These are phyloP conservation scores for Yponomeuta evonymella DNA, from an alignment of 2,888 invertebrate genomes.

Conservation along the genomic window DNA sequence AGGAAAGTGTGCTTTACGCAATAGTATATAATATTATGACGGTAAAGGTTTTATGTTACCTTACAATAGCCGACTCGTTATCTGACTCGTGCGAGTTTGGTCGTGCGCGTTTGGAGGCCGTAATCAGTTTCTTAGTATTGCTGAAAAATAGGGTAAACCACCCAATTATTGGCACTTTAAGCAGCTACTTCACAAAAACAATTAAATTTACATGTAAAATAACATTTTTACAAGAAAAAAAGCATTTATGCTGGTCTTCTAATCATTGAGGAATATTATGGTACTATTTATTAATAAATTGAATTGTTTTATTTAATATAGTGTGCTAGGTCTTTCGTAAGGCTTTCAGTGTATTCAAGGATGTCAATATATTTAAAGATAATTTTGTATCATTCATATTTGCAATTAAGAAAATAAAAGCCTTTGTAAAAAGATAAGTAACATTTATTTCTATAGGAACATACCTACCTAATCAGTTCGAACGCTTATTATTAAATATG, in stretches of 20 bases:
- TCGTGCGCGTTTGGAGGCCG: too few species aligned
- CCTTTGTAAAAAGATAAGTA: slow-evolving; percentile 16
- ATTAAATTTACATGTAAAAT: not conserved
- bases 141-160: slow-evolving; percentile 13
- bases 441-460: slow-evolving; percentile 16
- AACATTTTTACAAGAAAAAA: slow-evolving; percentile 14
- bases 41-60: too few species aligned
- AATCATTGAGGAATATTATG: slow-evolving; percentile 16
- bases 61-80: too few species aligned
- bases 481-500: slow-evolving; percentile 16
- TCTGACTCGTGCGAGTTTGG: too few species aligned
- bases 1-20: too few species aligned
- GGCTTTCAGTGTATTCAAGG: slow-evolving; percentile 15
- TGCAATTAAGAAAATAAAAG: slow-evolving; percentile 17
- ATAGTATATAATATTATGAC: too few species aligned
- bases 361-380: slow-evolving; percentile 2
- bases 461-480: slow-evolving; percentile 13
- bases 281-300: slow-evolving; percentile 17
- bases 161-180: slow-evolving; percentile 19
- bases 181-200: slow-evolving; percentile 17
- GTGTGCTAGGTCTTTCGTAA: slow-evolving; percentile 11
- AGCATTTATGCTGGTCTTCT: slow-evolving; percentile 18
- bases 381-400: slow-evolving; percentile 14
- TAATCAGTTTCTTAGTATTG: too few species aligned
- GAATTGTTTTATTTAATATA: not conserved